Evolutionary conservation across 2,888 invertebrate genomes (phyloP).

Genomic region (Lasioglossum zephyrum): DNA sequence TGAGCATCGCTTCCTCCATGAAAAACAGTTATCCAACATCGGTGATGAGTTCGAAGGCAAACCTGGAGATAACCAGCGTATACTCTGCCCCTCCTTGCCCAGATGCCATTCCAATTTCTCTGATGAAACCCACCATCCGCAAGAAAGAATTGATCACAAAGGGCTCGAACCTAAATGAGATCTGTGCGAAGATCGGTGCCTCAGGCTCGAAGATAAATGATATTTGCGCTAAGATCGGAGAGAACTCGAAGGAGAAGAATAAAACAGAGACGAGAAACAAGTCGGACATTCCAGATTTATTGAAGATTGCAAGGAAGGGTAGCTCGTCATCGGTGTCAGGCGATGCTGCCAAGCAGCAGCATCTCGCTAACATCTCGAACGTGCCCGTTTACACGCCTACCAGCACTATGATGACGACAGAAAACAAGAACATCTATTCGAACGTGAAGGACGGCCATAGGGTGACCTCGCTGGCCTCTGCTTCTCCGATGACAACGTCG

Average conservation of each 20-base stretch:
- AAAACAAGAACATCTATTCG: constrained; percentile 60
- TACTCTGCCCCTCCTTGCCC: constrained; percentile 81
- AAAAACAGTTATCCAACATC: constrained; percentile 67
- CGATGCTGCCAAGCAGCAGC: constrained; percentile 44
- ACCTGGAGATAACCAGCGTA: constrained; percentile 45
- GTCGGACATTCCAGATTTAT: constrained; percentile 80
- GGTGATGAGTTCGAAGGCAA: constrained; percentile 34
- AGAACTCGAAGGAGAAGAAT: constrained; percentile 81
- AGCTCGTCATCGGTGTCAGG: constrained; percentile 53
- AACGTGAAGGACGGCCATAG: constrained; percentile 40
- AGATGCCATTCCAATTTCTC: constrained; percentile 82
- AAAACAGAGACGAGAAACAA: constrained; percentile 77
- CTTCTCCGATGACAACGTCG: constrained; percentile 27
- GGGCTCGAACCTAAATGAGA: constrained; percentile 79
- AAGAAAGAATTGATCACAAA: constrained; percentile 80
- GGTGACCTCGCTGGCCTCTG: constrained; percentile 42
- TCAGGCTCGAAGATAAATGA: constrained; percentile 82
- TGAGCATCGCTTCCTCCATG: constrained; percentile 59
- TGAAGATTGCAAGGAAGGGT: constrained; percentile 80
- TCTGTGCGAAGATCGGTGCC: constrained; percentile 79
- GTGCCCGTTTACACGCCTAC: constrained; percentile 80
- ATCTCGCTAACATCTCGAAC: constrained; percentile 78
- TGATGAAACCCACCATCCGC: constrained; percentile 79
- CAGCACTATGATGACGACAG: constrained; percentile 65
- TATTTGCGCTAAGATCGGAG: constrained; percentile 82